Conservation (phyloP, 2,113 vertebrate genomes). For the Protobothrops mucrosquamatus region DNA sequence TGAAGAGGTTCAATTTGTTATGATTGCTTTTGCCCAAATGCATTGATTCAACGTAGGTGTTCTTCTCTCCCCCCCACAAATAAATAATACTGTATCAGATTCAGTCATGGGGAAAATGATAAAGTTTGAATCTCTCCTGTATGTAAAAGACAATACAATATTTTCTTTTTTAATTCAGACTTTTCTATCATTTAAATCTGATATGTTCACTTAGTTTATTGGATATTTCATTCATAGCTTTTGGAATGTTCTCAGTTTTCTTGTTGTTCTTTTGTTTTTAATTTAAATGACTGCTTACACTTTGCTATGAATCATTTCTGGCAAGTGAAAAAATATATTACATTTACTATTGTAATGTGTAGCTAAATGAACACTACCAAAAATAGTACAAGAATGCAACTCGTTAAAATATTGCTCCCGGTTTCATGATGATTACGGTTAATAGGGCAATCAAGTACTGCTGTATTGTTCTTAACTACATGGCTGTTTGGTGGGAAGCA, state of each 20-base stretch:
- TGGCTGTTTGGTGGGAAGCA: conserved; percentile 65
- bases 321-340: conserved; percentile 56
- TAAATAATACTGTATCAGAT: not conserved
- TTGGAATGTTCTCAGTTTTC: conserved; percentile 11
- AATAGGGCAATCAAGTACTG: conserved; percentile 69
- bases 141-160: not conserved
- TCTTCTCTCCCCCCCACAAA: not conserved
- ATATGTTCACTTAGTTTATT: conserved; percentile 24
- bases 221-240: not conserved
- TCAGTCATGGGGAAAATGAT: not conserved
- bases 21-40: not conserved
- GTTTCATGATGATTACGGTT: conserved; percentile 68
- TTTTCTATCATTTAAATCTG: not conserved
- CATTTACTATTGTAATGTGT: conserved; percentile 48
- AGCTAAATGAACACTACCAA: conserved; percentile 59
- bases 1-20: not conserved
- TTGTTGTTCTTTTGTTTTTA: conserved; percentile 13
- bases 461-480: conserved; percentile 67
- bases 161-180: conserved; percentile 16
- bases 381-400: conserved; percentile 66
- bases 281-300: conserved; percentile 44
- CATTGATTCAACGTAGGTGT: not conserved
- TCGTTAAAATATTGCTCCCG: conserved; percentile 71
- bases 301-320: conserved; percentile 43
- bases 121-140: not conserved